phyloP scores from a whole-genome alignment of 2,888 invertebrate genomes.

The Crematogaster levior region DNA sequence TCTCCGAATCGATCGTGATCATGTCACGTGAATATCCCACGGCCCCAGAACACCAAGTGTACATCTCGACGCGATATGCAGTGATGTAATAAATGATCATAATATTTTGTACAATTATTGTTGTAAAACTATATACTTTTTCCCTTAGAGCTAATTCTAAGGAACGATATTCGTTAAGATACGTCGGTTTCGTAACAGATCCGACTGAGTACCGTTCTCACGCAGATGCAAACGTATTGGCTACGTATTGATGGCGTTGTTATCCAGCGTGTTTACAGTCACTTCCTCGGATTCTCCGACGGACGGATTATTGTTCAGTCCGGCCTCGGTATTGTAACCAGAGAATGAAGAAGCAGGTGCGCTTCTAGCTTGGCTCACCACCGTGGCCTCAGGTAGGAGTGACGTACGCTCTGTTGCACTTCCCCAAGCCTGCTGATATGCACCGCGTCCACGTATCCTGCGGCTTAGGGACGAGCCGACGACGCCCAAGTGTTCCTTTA shows the following conservation, averaged over 20 bases:
- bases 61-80: neutral
- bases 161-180: slow-evolving; percentile 19
- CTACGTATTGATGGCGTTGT: slow-evolving; percentile 75
- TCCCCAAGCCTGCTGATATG: slow-evolving; percentile 91
- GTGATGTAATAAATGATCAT: slow-evolving; percentile 6
- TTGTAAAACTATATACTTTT: too few species aligned
- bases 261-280: slow-evolving; percentile 73
- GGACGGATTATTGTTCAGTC: slow-evolving; percentile 66
- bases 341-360: slow-evolving; percentile 76
- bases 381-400: slow-evolving; percentile 77
- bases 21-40: neutral
- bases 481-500: slow-evolving; percentile 96
- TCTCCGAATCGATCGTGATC: neutral
- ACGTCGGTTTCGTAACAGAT: neutral
- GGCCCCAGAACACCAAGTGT: neutral
- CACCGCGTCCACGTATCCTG: slow-evolving; percentile 91
- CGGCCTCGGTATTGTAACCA: slow-evolving; percentile 74
- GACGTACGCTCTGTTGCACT: slow-evolving; percentile 83
- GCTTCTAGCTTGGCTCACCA: slow-evolving; percentile 68
- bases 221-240: slow-evolving; percentile 20
- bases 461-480: slow-evolving; percentile 94
- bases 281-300: slow-evolving; percentile 73
- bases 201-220: neutral
- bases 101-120: slow-evolving; percentile 59
- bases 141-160: slow-evolving; percentile 54